Base-by-base conservation (phyloP, 2,888 invertebrate genomes). In the Drosophila quinaria region DNA sequence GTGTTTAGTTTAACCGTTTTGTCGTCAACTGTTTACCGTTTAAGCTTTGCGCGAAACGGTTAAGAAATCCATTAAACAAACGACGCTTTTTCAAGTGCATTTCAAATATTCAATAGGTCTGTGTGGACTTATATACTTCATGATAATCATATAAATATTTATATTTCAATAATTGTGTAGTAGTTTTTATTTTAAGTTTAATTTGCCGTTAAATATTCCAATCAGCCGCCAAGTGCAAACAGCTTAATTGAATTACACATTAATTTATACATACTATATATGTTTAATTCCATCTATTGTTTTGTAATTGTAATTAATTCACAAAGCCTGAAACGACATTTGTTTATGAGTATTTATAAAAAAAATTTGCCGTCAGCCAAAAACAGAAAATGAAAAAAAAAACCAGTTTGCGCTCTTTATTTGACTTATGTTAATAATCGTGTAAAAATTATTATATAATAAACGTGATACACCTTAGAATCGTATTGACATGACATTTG, bases 321-420 rank as follows among this genome's bases (percentile, higher is more conserved):
- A 41, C 31, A 62, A 46, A 47, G 15, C 19, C 17, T 29, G 9
- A 33, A 56, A 25, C 17, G 37, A 29, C 17, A 29, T 44, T 61
- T 59, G 46, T 62, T 62, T 62, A 56, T 31, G 19, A 42, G 41
- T 17, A 31, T 50, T 17, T 39, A 55, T 41, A 39, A 63, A 4
- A 22, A 0, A 22, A 47, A 58, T 64, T 46, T 61, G 50, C 56
- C 19, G 51, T 62, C 56, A 54, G 59, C 65, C 61, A 56, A 66
- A 66, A 51, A 55, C 1, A 31, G 10, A 17, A 8, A 15, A 33
- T 29, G 8, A 37, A 51, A 19, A 54, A 29, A 4, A 17, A 68
- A 80, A 80, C 80, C 80, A 54, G 78, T 81, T 74, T 63, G 22
- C 6, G 33, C 13, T 17, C 49, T 25, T 39, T 22, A 17, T 37